phyloP scores from a whole-genome alignment of 2,797 vertebrate species.

The Gymnopithys bicolor region DNA sequence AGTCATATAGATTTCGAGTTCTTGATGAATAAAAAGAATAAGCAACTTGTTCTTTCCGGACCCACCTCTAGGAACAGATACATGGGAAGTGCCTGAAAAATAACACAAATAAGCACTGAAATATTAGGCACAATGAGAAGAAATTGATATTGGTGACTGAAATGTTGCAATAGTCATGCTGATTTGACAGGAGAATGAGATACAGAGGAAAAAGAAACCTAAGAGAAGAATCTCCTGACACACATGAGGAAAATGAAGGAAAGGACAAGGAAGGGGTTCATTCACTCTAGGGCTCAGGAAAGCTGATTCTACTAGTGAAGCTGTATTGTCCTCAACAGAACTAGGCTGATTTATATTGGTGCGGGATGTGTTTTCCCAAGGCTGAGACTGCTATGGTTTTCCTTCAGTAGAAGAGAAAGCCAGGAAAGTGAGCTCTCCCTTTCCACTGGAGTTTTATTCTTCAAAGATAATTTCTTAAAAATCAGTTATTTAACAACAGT shows the following conservation, averaged over 20 bases:
- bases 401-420: not conserved
- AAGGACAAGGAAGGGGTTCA: not conserved
- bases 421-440: not conserved
- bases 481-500: not conserved
- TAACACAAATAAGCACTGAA: not conserved
- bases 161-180: not conserved
- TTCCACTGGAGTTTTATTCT: not conserved
- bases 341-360: rapidly evolving
- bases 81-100: not conserved
- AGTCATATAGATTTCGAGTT: not conserved
- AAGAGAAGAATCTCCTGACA: not conserved
- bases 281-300: not conserved
- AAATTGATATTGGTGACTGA: not conserved
- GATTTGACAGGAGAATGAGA: not conserved
- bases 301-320: not conserved
- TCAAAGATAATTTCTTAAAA: conserved; percentile 14
- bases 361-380: not conserved
- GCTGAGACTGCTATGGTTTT: not conserved
- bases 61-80: not conserved
- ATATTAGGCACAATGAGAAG: not conserved
- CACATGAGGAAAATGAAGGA: not conserved
- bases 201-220: not conserved
- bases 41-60: not conserved
- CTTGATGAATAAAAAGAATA: not conserved
- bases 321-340: not conserved